Conservation (phyloP, 2,888 invertebrate genomes). For the Dioctria rufipes region DNA sequence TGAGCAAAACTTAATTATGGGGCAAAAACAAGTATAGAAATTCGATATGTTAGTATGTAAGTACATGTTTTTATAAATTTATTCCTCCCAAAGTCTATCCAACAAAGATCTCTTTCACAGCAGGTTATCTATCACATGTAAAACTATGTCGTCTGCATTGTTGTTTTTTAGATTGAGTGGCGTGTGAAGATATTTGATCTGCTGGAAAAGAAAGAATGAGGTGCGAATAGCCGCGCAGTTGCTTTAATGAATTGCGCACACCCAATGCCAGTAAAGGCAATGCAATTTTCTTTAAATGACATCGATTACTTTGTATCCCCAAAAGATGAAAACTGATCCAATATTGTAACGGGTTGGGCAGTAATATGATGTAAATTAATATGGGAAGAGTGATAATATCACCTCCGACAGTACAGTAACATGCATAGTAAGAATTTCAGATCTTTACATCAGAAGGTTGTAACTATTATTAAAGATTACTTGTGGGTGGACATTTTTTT, state of each 20-base stretch:
- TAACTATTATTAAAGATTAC: not conserved
- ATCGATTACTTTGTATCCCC: constrained; percentile 14
- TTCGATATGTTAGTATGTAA: no score
- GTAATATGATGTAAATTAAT: not conserved
- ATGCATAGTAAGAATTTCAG: not conserved
- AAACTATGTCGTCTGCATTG: no score
- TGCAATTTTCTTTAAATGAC: constrained; percentile 8
- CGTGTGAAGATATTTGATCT: no score
- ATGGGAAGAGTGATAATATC: no score
- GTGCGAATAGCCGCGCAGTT: not conserved
- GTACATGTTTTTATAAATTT: no score
- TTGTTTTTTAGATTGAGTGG: no score
- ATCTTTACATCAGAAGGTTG: not conserved
- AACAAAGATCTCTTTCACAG: no score
- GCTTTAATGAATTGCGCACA: constrained; percentile 4
- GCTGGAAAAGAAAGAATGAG: no score
- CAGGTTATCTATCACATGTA: no score
- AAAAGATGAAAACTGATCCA: not conserved
- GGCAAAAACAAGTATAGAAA: no score
- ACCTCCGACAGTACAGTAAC: not conserved
- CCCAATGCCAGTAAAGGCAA: not conserved
- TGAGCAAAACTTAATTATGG: no score
- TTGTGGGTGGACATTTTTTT: not conserved
- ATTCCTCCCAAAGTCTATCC: no score
- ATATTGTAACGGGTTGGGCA: not conserved